Base-by-base conservation (phyloP, 2,797 vertebrate genomes). In the Amazonetta brasiliensis region DNA sequence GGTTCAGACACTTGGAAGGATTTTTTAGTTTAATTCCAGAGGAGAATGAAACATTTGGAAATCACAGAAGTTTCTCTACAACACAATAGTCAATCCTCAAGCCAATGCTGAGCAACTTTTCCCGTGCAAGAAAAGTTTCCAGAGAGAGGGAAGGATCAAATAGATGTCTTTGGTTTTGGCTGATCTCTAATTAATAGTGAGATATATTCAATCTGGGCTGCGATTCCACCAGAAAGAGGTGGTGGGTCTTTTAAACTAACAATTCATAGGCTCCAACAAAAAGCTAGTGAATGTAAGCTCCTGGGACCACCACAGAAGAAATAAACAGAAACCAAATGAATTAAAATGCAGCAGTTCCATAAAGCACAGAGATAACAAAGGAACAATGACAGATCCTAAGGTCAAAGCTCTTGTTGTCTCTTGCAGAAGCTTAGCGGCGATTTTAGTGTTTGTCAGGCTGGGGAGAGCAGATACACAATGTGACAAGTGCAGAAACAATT, bases 41-140 rank as follows among this genome's bases (percentile, higher is more conserved):
- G 52, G 67, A 79, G 85, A 95, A 95, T 60, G 41, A 76, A 95
- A 83, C 12, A 23, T 87, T 95, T 83, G 33, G 75, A 93, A 93
- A 71, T 28, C 75, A 87, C 58, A 68, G 9, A 91, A 92, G 50
- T 85, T 94, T 58, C 75, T 66, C 68, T 72, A 11, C 18, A 44
- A 30, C 60, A 91, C 88, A 95, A 89, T 80, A 81, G 86, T 64
- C 92, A 95, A 87, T 90, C 54, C 95, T 95, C 91, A 71, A 87
- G 88, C 46, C 80, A 85, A 60, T 0, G 0, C 86, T 66, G 84
- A 92, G 86, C 4, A 21, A 64, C 90, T 93, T 89, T 93, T 90
- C 84, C 85, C 55, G 43, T 58, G 75, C 78, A 94, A 95, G 60
- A 96, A 96, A 88, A 92, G 68, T 95, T 89, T 97, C 90, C 85